Percentiles rank a stretch among this genome's conserved stretches.
phyloP scores from a whole-genome alignment of 2,113 vertebrate genomes.

The Xiphorhynchus elegans region DNA sequence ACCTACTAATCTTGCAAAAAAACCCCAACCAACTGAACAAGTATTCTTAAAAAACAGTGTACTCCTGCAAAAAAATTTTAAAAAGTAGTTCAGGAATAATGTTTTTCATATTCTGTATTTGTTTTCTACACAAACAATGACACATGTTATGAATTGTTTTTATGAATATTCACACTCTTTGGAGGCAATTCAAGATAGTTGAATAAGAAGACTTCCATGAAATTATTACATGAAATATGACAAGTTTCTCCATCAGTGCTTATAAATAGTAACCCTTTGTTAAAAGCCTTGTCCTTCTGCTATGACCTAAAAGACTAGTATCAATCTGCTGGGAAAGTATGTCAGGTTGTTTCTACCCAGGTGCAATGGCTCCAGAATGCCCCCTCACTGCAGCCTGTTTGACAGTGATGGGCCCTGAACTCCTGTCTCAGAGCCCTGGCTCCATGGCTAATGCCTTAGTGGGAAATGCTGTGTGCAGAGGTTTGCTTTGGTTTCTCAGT shows the following conservation, averaged over 20 bases:
- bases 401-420: neutral
- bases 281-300: neutral
- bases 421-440: rapidly evolving
- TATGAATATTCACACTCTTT: neutral
- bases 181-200: neutral
- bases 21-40: neutral
- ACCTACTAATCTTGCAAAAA: neutral
- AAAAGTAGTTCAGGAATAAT: neutral
- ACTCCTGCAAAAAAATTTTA: neutral
- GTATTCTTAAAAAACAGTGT: neutral
- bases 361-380: neutral
- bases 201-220: neutral
- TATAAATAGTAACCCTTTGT: neutral
- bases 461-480: neutral
- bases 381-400: neutral
- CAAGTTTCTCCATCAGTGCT: neutral
- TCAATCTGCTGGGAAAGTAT: neutral
- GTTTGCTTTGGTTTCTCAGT: neutral
- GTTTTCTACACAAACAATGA: neutral
- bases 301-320: neutral
- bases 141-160: neutral
- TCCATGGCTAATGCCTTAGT: rapidly evolving
- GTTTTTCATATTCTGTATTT: neutral
- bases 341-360: neutral
- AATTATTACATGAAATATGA: rapidly evolving